Percentiles rank a stretch among this genome's conserved stretches.
Evolutionary conservation across 2,797 vertebrate genomes (phyloP).

Genomic region (Mycteria americana): DNA sequence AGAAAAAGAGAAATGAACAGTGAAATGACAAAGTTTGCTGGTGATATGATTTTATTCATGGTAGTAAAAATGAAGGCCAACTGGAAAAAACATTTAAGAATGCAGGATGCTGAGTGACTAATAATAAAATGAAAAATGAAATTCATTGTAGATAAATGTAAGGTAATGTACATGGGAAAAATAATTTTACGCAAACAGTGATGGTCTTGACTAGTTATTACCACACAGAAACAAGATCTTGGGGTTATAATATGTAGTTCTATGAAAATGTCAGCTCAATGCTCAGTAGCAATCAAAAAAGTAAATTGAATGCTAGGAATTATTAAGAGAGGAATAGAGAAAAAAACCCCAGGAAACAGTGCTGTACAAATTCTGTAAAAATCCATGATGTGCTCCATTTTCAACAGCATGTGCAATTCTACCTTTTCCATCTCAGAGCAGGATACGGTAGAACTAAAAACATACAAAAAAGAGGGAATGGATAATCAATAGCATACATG

Average conservation of each 20-base stretch:
- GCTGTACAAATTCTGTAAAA: background rate
- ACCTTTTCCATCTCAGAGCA: background rate
- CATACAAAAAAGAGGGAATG: background rate
- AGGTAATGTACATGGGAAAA: background rate
- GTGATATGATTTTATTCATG: background rate
- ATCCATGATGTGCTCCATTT: background rate
- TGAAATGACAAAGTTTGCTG: background rate
- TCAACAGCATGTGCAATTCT: background rate
- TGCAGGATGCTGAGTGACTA: background rate
- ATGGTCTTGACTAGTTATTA: background rate
- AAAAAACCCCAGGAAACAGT: background rate
- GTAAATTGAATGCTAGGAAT: background rate
- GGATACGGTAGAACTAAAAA: background rate
- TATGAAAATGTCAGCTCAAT: background rate
- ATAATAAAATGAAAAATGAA: conserved; percentile 5
- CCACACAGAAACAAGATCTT: background rate
- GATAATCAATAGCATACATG: background rate
- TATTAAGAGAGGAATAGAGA: background rate
- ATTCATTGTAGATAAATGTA: background rate
- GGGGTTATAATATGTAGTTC: background rate
- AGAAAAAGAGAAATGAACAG: background rate
- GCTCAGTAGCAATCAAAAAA: background rate
- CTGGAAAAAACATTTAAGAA: background rate
- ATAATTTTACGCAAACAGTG: background rate
- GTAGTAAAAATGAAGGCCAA: background rate